Evolutionary conservation across 2,888 invertebrate genomes (phyloP).

Genomic region (Drosophila barbarae): DNA sequence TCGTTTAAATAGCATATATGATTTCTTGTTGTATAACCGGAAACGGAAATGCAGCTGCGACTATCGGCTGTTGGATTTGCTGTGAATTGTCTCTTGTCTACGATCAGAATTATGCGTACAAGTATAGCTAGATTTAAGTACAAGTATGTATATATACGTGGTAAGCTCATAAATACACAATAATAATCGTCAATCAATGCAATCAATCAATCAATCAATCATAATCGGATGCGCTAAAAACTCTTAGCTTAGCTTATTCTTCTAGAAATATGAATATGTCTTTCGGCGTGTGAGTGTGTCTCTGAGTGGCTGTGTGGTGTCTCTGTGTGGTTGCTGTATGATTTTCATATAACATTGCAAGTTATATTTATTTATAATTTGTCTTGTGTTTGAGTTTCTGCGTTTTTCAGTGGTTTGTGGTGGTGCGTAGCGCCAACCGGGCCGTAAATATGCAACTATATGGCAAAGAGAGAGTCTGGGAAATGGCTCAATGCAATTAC

Average conservation of each 20-base stretch:
- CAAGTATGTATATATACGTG: slow-evolving; percentile 49
- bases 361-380: slow-evolving; percentile 3
- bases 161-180: slow-evolving; percentile 74
- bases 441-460: slow-evolving; percentile 69
- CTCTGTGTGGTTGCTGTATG: slow-evolving; percentile 26
- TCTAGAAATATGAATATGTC: slow-evolving; percentile 64
- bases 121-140: slow-evolving; percentile 57
- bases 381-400: slow-evolving; percentile 12
- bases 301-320: slow-evolving; percentile 27
- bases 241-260: slow-evolving; percentile 46
- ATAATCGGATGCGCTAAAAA: slow-evolving; percentile 54
- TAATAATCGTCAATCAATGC: slow-evolving; percentile 49
- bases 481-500: slow-evolving; percentile 45
- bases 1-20: slow-evolving; percentile 22
- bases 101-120: slow-evolving; percentile 41
- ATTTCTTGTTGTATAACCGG: slow-evolving; percentile 35
- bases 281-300: slow-evolving; percentile 55
- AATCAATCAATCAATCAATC: slow-evolving; percentile 49
- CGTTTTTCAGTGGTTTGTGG: slow-evolving; percentile 21
- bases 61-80: slow-evolving; percentile 27
- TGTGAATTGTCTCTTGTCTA: slow-evolving; percentile 33
- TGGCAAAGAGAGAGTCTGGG: slow-evolving; percentile 49
- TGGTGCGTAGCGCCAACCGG: slow-evolving; percentile 52
- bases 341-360: slow-evolving; percentile 7
- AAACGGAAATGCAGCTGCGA: slow-evolving; percentile 39